Base-by-base conservation (phyloP, 2,888 invertebrate genomes). In the Platerodrilus igneus region DNA sequence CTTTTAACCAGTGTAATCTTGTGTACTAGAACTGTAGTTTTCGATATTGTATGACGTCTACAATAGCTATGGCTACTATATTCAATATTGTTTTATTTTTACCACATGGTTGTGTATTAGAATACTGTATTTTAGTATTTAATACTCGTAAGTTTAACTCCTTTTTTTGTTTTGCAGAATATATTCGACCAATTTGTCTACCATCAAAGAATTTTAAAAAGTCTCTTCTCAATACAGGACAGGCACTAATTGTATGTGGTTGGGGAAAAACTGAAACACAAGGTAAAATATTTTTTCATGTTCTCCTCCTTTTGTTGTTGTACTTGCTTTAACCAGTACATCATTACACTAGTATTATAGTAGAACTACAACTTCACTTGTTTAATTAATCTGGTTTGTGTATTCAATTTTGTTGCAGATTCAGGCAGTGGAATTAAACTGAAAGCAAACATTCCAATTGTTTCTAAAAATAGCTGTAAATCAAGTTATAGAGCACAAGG, bases 361-460 rank as follows among this genome's bases (percentile, higher is more conserved):
- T 4, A 40, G 6, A 26, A 27, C 17, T 31, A 39, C 15, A 44
- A 32, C 14, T 28, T 11, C 27, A 22, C 34, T 14, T 51, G 62
- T 56, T 32, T 13, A 21, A 11, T 32, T n/a, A n/a, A n/a, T n/a
- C n/a, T n/a, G n/a, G n/a, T 32, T 20, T 13, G 8, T 8, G 4
- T 31, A 10, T 31, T 7, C 17, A 7, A 10, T 14, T 14, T 28
- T 15, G 27, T 29, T 9, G 18, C n/a, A 44, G 9, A n/a, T n/a
- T n/a, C 61, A 73, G 73, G 69, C 40, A 60, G 53, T 21, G 68
- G 64, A 50, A 79, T 79, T 45, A 73, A 75, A 3, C 68, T 79
- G 2, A 80, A 80, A 50, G 61, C 78, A 26, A 79, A 80, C 55
- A 66, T 81, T n/a, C 79, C 80, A 0, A 62, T 77, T 14, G 76